Conservation (phyloP, 2,888 invertebrate species). For the Formica aserva region DNA sequence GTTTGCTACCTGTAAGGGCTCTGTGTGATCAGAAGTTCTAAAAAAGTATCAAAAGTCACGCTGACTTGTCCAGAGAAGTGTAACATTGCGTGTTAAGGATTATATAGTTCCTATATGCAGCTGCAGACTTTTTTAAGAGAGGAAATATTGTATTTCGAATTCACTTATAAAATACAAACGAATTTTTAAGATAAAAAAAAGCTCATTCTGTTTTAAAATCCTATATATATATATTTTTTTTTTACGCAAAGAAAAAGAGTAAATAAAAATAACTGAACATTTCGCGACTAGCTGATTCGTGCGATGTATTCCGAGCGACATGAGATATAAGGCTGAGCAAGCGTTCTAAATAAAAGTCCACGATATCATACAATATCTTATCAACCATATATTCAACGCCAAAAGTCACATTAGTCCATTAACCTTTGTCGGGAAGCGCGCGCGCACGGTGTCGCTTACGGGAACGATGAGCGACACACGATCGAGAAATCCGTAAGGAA, state of each 20-base stretch:
- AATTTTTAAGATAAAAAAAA: not conserved
- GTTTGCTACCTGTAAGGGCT: slow-evolving; percentile 44
- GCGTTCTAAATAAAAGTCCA: not conserved
- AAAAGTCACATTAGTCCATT: slow-evolving; percentile 43
- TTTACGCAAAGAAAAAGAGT: not conserved
- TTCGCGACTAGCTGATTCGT: slow-evolving; percentile 3
- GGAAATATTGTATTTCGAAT: slow-evolving; percentile 20
- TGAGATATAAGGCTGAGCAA: not conserved
- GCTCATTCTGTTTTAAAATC: not conserved
- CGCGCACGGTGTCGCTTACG: not conserved
- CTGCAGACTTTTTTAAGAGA: not conserved
- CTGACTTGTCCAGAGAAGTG: slow-evolving; percentile 46
- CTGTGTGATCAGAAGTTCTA: slow-evolving; percentile 9
- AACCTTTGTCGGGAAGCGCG: not conserved
- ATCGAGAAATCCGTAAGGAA: slow-evolving; percentile 16
- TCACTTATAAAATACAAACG: slow-evolving; percentile 22
- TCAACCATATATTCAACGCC: slow-evolving; percentile 35
- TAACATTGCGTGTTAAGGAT: slow-evolving; percentile 9
- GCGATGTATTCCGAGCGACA: not conserved
- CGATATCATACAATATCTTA: slow-evolving; percentile 30
- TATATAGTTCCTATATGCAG: not conserved
- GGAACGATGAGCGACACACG: not conserved
- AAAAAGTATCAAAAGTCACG: slow-evolving; percentile 46
- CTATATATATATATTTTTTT: not conserved
- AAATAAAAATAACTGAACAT: slow-evolving; percentile 46